Percentiles rank a stretch among this genome's conserved stretches.
These are phyloP conservation scores for Acheta domesticus DNA, from an alignment of 2,888 invertebrate species.

Conservation along the genomic window DNA sequence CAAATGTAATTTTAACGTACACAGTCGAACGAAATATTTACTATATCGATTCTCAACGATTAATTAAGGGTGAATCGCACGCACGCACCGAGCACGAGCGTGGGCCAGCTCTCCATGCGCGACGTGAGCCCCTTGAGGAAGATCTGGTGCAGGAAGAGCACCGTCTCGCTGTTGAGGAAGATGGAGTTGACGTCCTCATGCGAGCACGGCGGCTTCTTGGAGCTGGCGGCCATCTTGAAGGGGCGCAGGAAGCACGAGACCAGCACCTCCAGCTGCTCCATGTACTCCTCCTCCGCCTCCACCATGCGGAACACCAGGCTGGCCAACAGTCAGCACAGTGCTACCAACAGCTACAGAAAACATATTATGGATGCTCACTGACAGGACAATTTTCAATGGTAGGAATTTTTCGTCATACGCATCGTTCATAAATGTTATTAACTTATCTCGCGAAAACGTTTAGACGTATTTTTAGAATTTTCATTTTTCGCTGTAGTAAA, in stretches of 20 bases:
- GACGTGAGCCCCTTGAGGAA: slow-evolving; percentile 89
- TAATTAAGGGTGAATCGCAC: no score
- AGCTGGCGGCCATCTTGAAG: slow-evolving; percentile 91
- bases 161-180: slow-evolving; percentile 88
- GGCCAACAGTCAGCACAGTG: slow-evolving; percentile 32
- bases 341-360: no score
- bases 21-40: no score
- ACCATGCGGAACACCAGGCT: slow-evolving; percentile 88
- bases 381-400: no score
- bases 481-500: no score
- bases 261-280: slow-evolving; percentile 81
- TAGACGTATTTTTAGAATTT: no score
- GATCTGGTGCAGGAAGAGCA: slow-evolving; percentile 88
- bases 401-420: no score
- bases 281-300: slow-evolving; percentile 88
- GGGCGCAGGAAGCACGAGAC: slow-evolving; percentile 84
- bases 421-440: no score
- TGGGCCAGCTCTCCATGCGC: slow-evolving; percentile 90
- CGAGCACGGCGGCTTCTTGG: slow-evolving; percentile 86
- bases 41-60: no score
- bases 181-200: slow-evolving; percentile 94
- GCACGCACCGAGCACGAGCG: slow-evolving; percentile 76
- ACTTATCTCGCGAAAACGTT: no score
- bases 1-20: no score
- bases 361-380: no score